A percentile compares a stretch with the other conserved stretches of the same genome.
phyloP scores from a whole-genome alignment of 2,888 invertebrate genomes.

The Drosophila pseudotalamancana region DNA sequence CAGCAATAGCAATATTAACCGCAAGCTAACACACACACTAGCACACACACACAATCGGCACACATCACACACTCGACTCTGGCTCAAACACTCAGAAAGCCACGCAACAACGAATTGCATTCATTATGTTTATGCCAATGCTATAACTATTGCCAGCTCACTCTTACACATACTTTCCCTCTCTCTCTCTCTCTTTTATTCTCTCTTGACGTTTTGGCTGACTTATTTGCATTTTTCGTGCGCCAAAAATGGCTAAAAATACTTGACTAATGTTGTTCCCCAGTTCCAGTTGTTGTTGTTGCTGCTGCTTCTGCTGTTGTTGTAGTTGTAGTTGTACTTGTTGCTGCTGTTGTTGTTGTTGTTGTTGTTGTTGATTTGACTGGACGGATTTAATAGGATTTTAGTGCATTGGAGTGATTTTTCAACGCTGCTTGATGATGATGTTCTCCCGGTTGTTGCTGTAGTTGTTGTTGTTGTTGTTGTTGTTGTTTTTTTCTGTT shows the following conservation, averaged over 20 bases:
- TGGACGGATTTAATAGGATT: slow-evolving; percentile 71
- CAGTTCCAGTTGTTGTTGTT: slow-evolving; percentile 1
- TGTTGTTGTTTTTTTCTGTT: slow-evolving; percentile 2
- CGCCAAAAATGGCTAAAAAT: slow-evolving; percentile 62
- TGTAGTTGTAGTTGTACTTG: slow-evolving; percentile 29
- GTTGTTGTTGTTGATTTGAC: slow-evolving; percentile 33
- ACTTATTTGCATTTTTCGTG: slow-evolving; percentile 69
- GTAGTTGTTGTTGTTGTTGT: slow-evolving; percentile 2
- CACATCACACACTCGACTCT: slow-evolving; percentile 9
- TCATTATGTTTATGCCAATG: slow-evolving; percentile 57
- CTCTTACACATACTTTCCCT: neutral
- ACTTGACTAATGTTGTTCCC: slow-evolving; percentile 66
- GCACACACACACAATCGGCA: slow-evolving; percentile 5
- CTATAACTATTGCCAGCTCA: slow-evolving; percentile 3
- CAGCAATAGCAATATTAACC: slow-evolving; percentile 1
- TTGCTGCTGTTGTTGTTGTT: neutral
- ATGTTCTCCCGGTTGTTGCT: slow-evolving; percentile 19
- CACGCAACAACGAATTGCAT: slow-evolving; percentile 65
- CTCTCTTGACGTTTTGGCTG: slow-evolving; percentile 24
- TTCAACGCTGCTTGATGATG: slow-evolving; percentile 37
- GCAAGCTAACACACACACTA: slow-evolving; percentile 15
- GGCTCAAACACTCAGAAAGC: slow-evolving; percentile 24
- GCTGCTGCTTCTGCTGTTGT: slow-evolving; percentile 11
- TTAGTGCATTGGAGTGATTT: slow-evolving; percentile 73
- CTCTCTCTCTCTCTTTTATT: neutral